Evolutionary conservation across 2,113 vertebrate genomes (phyloP).

Genomic region (Marmota flaviventris): DNA sequence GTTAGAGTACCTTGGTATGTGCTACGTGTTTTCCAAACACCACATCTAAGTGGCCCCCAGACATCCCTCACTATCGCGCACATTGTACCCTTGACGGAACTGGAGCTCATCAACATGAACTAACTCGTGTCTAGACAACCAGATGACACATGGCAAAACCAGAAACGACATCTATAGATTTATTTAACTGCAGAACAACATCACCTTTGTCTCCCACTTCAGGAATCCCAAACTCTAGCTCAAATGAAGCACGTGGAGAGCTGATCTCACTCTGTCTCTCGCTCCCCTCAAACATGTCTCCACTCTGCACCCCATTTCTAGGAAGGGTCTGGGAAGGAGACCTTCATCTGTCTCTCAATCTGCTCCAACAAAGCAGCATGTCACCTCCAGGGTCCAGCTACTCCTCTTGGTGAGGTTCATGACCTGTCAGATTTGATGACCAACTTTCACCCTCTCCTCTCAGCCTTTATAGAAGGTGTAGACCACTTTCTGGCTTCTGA

Average conservation of each 20-base stretch:
- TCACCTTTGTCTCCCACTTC: neutral
- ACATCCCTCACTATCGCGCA: too few species aligned
- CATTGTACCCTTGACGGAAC: neutral
- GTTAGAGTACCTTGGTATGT: neutral
- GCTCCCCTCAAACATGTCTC: neutral
- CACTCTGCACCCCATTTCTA: rapidly evolving
- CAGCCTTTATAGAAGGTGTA: neutral
- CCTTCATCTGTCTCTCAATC: neutral
- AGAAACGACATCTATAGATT: neutral
- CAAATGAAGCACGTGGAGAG: rapidly evolving
- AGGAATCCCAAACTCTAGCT: neutral
- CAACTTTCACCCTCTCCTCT: neutral
- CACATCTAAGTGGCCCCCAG: neutral
- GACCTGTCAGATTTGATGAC: neutral
- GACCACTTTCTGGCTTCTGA: neutral
- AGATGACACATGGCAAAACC: neutral
- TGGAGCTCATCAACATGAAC: neutral
- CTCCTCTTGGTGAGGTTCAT: neutral
- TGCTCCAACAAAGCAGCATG: neutral
- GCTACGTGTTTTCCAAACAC: neutral
- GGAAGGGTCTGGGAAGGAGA: neutral
- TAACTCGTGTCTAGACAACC: neutral
- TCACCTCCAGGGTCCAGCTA: neutral
- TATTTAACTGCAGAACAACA: neutral
- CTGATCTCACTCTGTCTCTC: neutral